Percentiles rank a stretch among this genome's conserved stretches.
Conservation (phyloP, 2,888 invertebrate genomes). For the Mythimna impura region DNA sequence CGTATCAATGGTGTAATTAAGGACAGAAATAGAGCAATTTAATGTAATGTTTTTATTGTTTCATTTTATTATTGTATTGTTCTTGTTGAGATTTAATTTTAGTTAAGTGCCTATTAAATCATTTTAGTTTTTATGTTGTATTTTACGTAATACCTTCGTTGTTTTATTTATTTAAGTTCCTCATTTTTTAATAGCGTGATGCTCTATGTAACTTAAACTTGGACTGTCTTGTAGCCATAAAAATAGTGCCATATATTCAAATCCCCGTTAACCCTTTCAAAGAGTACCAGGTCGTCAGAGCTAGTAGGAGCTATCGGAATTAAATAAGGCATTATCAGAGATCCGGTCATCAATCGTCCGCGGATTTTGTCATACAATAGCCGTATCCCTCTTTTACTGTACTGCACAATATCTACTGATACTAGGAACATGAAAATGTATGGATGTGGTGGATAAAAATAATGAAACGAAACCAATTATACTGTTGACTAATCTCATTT, state of each 20-base stretch:
- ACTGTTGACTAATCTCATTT: not conserved
- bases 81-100: slow-evolving; percentile 11
- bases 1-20: slow-evolving; percentile 39
- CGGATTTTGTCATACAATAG: slow-evolving; percentile 72
- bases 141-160: not conserved
- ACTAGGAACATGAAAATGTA: slow-evolving; percentile 32
- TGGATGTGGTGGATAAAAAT: slow-evolving; percentile 60
- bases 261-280: slow-evolving; percentile 67
- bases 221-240: not conserved
- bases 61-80: slow-evolving; percentile 15
- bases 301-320: slow-evolving; percentile 68
- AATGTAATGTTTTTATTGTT: slow-evolving; percentile 18
- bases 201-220: not conserved
- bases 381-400: slow-evolving; percentile 75
- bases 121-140: not conserved
- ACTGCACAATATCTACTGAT: slow-evolving; percentile 57
- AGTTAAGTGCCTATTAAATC: slow-evolving; percentile 1
- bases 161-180: not conserved
- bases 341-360: slow-evolving; percentile 82
- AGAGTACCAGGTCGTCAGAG: slow-evolving; percentile 46
- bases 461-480: not conserved
- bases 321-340: slow-evolving; percentile 83
- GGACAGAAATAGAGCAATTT: slow-evolving; percentile 46
- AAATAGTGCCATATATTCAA: not conserved
- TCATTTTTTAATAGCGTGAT: not conserved